Base-by-base conservation (phyloP, 2,113 vertebrate species). In the Cairina moschata region DNA sequence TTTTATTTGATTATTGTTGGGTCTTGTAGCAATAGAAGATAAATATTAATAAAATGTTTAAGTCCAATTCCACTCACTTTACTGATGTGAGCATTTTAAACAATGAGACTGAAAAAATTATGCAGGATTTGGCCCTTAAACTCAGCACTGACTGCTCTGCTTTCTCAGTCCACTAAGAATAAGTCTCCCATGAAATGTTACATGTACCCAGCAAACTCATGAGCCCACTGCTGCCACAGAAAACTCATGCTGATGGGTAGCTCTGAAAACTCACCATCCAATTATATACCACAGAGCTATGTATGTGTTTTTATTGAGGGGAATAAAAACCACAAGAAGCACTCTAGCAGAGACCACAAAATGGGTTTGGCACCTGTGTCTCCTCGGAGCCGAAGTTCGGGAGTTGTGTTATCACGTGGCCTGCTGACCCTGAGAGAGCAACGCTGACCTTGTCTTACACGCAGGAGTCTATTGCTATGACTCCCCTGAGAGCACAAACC, bases 101-200 rank as follows among this genome's bases (percentile, higher is more conserved):
- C 71, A 17, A 8, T 1, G 58, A 82, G 77, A 62, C 74, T 18
- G 81, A 82, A 38, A 1, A 48, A 87, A 82, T 83, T 80, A 34
- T 15, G 69, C 68, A 52, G 76, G 75, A 60, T 93, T 92, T 91
- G 79, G 91, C 91, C 92, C 92, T 74, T 28, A 83, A 62, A 67
- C 72, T 79, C 81, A 8, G 67, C 80, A 8, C 0, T 62, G 84
- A 11, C 80, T 89, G 96, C 97, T 98, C 96, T 91, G 71, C 40
- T 98, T 97, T 96, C 98, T 97, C 98, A 98, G 97, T 85, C 98
- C 97, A 90, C 97, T 97, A 97, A 97, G 97, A 97, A 56, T 92
- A 97, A 98, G 96, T 97, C 96, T 98, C 98, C 97, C 85, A 66
- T 98, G 97, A 97, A 98, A 97, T 89, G 74, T 71, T 87, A 18